These are phyloP conservation scores for Harpegnathos saltator DNA, from an alignment of 1,140 invertebrate genomes.

Conservation along the genomic window DNA sequence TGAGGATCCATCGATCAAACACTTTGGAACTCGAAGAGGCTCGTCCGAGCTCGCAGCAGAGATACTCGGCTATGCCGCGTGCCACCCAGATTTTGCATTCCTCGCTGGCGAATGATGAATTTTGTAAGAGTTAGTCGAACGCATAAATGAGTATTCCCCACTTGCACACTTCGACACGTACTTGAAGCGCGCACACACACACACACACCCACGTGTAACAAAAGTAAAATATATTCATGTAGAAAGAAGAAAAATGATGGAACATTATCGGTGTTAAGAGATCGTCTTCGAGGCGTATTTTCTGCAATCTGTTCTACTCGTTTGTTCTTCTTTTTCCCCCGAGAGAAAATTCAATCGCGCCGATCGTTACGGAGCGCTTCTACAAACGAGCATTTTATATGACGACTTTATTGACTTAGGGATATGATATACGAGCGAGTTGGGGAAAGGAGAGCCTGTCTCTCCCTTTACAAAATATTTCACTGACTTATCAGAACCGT, in stretches of 20 bases:
- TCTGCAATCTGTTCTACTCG: not conserved
- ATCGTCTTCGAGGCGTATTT: not conserved
- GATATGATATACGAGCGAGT: constrained; percentile 55
- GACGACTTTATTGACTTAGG: constrained; percentile 69
- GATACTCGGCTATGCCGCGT: constrained; percentile 67
- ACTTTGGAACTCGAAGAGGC: constrained; percentile 75
- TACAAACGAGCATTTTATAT: constrained; percentile 69
- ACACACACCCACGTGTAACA: too few relatives aligned
- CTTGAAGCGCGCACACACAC: not conserved
- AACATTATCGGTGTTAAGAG: not conserved
- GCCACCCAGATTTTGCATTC: constrained; percentile 70
- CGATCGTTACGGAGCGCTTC: constrained; percentile 62
- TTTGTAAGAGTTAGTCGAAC: not conserved
- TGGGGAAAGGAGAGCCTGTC: constrained; percentile 30
- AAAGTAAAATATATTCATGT: not conserved
- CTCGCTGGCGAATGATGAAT: constrained; percentile 18
- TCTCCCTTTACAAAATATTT: constrained; percentile 60
- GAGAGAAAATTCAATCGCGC: constrained; percentile 44
- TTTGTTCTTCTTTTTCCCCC: constrained; percentile 40
- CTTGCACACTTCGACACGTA: not conserved
- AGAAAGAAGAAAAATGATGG: not conserved
- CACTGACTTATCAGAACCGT: constrained; percentile 68
- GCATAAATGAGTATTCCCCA: not conserved
- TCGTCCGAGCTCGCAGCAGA: constrained; percentile 64
- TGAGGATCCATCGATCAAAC: constrained; percentile 85